These are phyloP conservation scores for Podarcis raffonei DNA, from an alignment of 2,113 vertebrate genomes.

Conservation along the genomic window DNA sequence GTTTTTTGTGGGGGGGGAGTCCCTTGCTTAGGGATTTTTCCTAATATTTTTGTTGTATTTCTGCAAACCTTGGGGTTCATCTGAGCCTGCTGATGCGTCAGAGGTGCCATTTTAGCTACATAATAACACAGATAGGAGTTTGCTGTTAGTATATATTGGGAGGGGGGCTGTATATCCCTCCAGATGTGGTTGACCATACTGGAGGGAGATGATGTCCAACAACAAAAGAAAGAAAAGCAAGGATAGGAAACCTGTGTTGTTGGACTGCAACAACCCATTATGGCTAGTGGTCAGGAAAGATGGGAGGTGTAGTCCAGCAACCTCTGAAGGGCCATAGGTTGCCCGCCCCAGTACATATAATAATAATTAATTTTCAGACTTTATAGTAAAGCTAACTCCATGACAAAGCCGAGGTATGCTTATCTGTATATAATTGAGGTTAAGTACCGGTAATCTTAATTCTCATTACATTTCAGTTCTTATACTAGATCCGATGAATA, in stretches of 20 bases:
- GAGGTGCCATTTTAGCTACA: neutral
- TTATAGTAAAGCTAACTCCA: neutral
- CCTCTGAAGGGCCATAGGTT: no score
- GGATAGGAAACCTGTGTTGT: no score
- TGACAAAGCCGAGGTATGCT: neutral
- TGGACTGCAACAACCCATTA: no score
- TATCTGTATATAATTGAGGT: neutral
- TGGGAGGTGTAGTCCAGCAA: no score
- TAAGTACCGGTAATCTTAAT: neutral
- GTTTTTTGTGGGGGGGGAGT: no score
- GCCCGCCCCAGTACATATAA: neutral
- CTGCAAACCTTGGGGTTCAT: neutral
- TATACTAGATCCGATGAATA: slow-evolving; percentile 2
- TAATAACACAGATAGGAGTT: no score
- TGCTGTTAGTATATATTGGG: neutral
- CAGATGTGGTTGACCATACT: no score
- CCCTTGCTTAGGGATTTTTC: neutral
- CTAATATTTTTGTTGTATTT: neutral
- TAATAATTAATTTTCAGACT: neutral
- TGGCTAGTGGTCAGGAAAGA: no score
- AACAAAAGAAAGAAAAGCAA: no score
- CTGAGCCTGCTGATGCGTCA: neutral
- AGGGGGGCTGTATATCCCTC: no score
- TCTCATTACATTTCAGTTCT: neutral
- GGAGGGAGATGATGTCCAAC: no score